Conservation (phyloP, 2,113 vertebrate species). For the Rhizomys pruinosus region DNA sequence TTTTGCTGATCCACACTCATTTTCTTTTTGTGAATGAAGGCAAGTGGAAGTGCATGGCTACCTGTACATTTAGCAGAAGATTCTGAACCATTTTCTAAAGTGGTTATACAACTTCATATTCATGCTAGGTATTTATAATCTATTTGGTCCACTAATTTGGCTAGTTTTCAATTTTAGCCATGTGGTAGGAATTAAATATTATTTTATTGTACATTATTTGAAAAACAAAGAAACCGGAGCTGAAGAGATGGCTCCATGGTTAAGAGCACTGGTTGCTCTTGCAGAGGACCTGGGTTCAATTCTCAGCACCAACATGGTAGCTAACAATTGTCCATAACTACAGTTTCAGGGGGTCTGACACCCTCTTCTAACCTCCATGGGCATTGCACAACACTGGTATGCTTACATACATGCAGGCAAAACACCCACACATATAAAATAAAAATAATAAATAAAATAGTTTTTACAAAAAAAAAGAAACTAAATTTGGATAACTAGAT, state of each 20-base stretch:
- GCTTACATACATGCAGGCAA: too few relatives aligned
- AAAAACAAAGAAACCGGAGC: not conserved
- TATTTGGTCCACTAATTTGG: not conserved
- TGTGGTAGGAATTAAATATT: not conserved
- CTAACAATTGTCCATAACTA: too few relatives aligned
- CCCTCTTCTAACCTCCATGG: too few relatives aligned
- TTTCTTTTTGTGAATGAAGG: not conserved
- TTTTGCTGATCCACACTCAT: not conserved
- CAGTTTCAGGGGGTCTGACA: too few relatives aligned
- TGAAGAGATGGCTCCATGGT: too few relatives aligned
- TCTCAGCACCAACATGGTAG: too few relatives aligned
- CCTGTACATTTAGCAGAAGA: not conserved
- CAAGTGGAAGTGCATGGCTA: not conserved
- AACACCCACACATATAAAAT: too few relatives aligned
- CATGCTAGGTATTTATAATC: not conserved
- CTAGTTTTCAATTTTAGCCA: not conserved
- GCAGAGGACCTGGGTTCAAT: too few relatives aligned
- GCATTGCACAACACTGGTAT: too few relatives aligned
- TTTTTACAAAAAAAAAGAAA: constrained; percentile 8
- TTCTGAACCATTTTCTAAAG: not conserved
- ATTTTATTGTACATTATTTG: not conserved
- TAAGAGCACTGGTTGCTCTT: too few relatives aligned
- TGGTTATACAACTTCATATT: not conserved
- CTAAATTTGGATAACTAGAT: not conserved
- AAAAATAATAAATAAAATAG: too few relatives aligned